Percentiles rank a stretch among this genome's conserved stretches.
These are phyloP conservation scores for Diploscapter pachys DNA, from an alignment of 1,140 invertebrate genomes.

Conservation along the genomic window DNA sequence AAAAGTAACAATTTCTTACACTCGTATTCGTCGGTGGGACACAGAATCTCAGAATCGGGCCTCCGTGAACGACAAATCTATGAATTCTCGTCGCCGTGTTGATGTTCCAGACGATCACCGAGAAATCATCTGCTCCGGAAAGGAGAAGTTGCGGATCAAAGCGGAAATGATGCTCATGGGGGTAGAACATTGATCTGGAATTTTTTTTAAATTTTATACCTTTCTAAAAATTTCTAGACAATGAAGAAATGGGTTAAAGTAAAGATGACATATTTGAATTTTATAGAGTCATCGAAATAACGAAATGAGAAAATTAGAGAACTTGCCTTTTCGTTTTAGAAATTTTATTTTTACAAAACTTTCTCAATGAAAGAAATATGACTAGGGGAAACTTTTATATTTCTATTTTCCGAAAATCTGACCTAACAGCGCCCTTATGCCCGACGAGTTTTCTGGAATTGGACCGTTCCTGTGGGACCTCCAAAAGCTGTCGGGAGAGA, in stretches of 20 bases:
- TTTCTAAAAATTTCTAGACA: neutral
- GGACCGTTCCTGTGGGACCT: conserved; percentile 63
- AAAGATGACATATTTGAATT: no score
- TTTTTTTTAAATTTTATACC: neutral
- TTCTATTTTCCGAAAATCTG: conserved; percentile 62
- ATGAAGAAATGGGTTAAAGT: no score
- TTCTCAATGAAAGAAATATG: neutral
- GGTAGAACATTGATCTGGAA: conserved; percentile 73
- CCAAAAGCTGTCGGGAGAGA: conserved; percentile 85
- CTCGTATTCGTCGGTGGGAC: conserved; percentile 87
- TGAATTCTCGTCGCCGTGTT: conserved; percentile 83
- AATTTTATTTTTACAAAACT: neutral
- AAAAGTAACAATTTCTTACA: conserved; percentile 64
- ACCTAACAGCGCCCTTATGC: conserved; percentile 88
- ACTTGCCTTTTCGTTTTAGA: neutral
- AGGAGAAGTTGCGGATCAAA: conserved; percentile 87
- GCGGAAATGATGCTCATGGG: conserved; percentile 82
- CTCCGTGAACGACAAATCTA: conserved; percentile 91
- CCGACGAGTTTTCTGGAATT: conserved; percentile 72
- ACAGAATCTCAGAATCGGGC: conserved; percentile 76
- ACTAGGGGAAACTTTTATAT: neutral
- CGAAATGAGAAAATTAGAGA: neutral
- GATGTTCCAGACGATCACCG: conserved; percentile 94
- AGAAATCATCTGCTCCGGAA: conserved; percentile 94
- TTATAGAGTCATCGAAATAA: no score